Base-by-base conservation (phyloP, 2,113 vertebrate species). In the Sterna hirundo region DNA sequence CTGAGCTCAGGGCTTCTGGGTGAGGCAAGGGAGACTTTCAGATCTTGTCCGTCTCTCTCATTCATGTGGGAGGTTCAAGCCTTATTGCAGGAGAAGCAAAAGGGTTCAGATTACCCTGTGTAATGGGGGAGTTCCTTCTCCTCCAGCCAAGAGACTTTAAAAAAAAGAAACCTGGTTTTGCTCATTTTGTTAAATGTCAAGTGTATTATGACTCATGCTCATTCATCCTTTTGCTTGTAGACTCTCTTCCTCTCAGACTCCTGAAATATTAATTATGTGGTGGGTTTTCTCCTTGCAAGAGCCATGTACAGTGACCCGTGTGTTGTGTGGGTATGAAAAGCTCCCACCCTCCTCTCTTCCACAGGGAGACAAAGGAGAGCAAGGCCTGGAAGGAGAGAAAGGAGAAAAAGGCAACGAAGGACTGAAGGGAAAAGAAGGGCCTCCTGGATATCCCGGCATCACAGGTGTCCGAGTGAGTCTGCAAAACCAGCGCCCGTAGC, bases 321-420 rank as follows among this genome's bases (percentile, higher is more conserved):
- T n/a, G 44, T 30, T 84, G 81, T 68, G 88, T 72, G 90, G 83
- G 78, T 57, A 87, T 89, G 72, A 77, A 82, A 94, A 75, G 42
- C 70, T 97, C 78, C 91, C 83, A 57, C 51, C 10, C n/a, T 97
- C 32, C 29, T 89, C 81, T 97, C 40, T 85, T 94, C 93, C 80
- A 81, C 96, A 99, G 99, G 99, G 99, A 77, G 99, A 99, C 94
- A 99, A 99, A 86, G 99, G 99, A 62, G 99, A 99, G 66, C 98
- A 98, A 94, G 99, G 99, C 38, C 98, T 97, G n/a, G 99, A 99
- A 54, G 99, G 99, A 10, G 99, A 99, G 93, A 98, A 88, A 65
- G 99, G 99, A 40, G 98, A 99, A 93, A 99, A 99, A 92, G 99
- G 99, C 85, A 98, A 97, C n/a, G 97, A 98, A 83, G 99, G 99